Conservation (phyloP, 1,140 invertebrate genomes). For the Platorchestia sp. region DNA sequence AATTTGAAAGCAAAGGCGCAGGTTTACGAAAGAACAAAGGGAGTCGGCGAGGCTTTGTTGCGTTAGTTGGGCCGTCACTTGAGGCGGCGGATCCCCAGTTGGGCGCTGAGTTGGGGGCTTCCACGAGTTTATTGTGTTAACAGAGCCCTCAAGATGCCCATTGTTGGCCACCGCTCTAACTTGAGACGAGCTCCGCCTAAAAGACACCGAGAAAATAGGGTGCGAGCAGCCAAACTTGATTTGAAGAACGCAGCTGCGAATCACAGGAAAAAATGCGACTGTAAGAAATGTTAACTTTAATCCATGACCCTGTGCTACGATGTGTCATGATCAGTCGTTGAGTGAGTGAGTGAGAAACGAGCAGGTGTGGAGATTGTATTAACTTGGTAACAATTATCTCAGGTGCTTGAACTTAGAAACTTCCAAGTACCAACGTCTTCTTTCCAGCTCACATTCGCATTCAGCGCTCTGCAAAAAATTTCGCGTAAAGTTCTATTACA, state of each 20-base stretch:
- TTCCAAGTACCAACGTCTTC: neutral
- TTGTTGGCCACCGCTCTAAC: slow-evolving; percentile 39
- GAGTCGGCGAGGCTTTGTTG: slow-evolving; percentile 10
- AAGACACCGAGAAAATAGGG: slow-evolving; percentile 19
- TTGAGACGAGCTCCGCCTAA: neutral
- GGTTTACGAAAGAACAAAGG: slow-evolving; percentile 19
- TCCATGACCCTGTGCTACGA: neutral
- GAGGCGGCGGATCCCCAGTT: neutral
- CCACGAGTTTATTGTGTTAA: slow-evolving; percentile 52
- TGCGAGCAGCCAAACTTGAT: slow-evolving; percentile 29
- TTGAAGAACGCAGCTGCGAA: slow-evolving; percentile 18
- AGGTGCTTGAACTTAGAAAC: neutral
- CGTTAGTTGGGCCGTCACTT: slow-evolving; percentile 31
- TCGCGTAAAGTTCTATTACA: too few relatives aligned
- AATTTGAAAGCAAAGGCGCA: slow-evolving; percentile 3
- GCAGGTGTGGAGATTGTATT: neutral
- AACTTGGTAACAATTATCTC: neutral
- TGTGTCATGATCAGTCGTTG: neutral
- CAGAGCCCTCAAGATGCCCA: slow-evolving; percentile 39
- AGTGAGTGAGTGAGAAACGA: neutral
- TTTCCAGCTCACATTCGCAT: neutral
- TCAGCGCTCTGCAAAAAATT: too few relatives aligned
- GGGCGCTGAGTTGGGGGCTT: neutral
- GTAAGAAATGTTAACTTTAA: neutral
- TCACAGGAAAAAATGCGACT: neutral